phyloP scores from a whole-genome alignment of 2,113 vertebrate species.

The Planiliza haematocheilus region DNA sequence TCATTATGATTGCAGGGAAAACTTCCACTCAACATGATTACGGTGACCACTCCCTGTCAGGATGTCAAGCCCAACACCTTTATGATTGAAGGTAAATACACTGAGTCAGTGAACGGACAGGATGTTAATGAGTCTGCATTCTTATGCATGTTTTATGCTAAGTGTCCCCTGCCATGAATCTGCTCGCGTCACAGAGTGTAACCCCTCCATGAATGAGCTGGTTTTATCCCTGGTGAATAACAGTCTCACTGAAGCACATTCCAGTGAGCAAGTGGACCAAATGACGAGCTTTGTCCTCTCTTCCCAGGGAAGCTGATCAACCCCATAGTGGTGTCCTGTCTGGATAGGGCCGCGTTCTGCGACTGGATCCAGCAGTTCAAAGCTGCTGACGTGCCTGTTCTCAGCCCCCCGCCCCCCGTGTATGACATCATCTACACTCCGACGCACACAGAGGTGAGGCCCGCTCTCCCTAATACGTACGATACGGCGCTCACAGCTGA shows the following conservation, averaged over 20 bases:
- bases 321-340: conserved; percentile 85
- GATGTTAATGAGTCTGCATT: conserved; percentile 46
- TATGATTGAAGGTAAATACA: conserved; percentile 90
- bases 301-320: conserved; percentile 85
- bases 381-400: conserved; percentile 80
- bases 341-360: conserved; percentile 78
- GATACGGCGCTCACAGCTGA: conserved; percentile 26
- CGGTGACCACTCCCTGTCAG: conserved; percentile 89
- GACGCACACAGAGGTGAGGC: conserved; percentile 78
- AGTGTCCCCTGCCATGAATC: conserved; percentile 47
- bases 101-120: conserved; percentile 18
- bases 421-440: conserved; percentile 87
- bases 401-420: conserved; percentile 79
- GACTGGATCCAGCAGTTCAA: conserved; percentile 85
- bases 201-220: conserved; percentile 72
- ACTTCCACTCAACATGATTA: conserved; percentile 92
- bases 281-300: conserved; percentile 68
- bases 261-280: conserved; percentile 68
- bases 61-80: conserved; percentile 91
- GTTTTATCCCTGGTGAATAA: conserved; percentile 70
- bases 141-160: conserved; percentile 47
- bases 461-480: not conserved
- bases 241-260: conserved; percentile 71
- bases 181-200: conserved; percentile 62
- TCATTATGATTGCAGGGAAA: conserved; percentile 88